Conservation (phyloP, 1,140 invertebrate species). For the Drosophila kepulauana region DNA sequence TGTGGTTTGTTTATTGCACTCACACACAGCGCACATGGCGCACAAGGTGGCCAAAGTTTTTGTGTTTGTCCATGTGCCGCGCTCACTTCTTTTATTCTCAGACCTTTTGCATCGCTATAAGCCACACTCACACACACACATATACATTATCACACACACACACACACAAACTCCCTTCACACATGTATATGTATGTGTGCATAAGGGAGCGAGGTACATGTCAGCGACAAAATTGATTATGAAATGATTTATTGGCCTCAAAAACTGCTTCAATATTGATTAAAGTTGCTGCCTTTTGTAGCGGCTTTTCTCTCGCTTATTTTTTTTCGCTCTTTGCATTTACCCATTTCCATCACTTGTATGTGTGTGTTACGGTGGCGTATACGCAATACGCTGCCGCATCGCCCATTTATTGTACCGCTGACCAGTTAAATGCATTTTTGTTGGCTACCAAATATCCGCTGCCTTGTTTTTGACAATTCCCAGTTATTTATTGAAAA, state of each 20-base stretch:
- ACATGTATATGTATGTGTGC: too few species aligned
- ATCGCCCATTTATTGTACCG: constrained; percentile 56
- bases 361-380: constrained; percentile 25
- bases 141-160: not conserved
- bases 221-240: constrained; percentile 81
- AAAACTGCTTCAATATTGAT: constrained; percentile 83
- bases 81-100: constrained; percentile 38
- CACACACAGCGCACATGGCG: constrained; percentile 39
- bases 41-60: constrained; percentile 65
- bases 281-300: constrained; percentile 67
- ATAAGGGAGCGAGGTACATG: constrained; percentile 45
- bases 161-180: not conserved
- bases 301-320: constrained; percentile 8
- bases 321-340: constrained; percentile 38
- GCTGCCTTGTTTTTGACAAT: constrained; percentile 47
- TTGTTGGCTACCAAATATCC: constrained; percentile 64
- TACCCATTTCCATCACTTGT: constrained; percentile 48
- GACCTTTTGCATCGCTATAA: constrained; percentile 31
- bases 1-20: constrained; percentile 61
- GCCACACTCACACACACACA: constrained; percentile 9
- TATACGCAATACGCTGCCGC: constrained; percentile 51
- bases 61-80: constrained; percentile 60
- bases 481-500: constrained; percentile 50
- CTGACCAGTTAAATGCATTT: constrained; percentile 67
- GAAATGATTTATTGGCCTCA: constrained; percentile 83